Evolutionary conservation across 2,888 invertebrate species (phyloP).

Genomic region (Drosophila kuntzei): DNA sequence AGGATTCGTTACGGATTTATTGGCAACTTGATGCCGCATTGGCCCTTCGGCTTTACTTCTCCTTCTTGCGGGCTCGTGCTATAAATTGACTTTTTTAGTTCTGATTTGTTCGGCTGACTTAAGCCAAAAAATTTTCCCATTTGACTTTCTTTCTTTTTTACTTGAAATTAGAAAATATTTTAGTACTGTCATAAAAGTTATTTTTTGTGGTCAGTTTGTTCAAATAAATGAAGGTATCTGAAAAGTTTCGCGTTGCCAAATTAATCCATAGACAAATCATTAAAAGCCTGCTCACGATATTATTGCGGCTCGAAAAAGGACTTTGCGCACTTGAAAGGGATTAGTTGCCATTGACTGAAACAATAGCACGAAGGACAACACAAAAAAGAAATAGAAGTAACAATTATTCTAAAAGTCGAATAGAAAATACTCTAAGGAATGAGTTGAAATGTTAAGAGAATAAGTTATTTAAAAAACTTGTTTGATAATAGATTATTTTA

Average conservation of each 20-base stretch:
- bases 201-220: conserved; percentile 55
- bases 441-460: background rate
- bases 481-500: no score
- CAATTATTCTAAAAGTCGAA: background rate
- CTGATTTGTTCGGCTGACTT: conserved; percentile 46
- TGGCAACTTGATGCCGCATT: conserved; percentile 68
- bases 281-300: conserved; percentile 38
- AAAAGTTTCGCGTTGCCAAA: conserved; percentile 50
- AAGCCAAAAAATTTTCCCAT: conserved; percentile 1
- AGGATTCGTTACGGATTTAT: conserved; percentile 81
- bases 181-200: conserved; percentile 29
- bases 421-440: background rate
- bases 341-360: conserved; percentile 48
- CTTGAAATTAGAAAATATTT: conserved; percentile 35
- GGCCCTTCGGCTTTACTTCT: conserved; percentile 29
- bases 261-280: conserved; percentile 71
- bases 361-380: conserved; percentile 7
- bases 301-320: conserved; percentile 54
- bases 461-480: no score
- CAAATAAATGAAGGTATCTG: conserved; percentile 49
- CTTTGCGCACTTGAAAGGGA: conserved; percentile 72
- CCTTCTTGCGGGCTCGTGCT: conserved; percentile 41
- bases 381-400: background rate
- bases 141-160: conserved; percentile 2
- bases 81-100: conserved; percentile 60